phyloP scores from a whole-genome alignment of 2,113 vertebrate species.

The Syngnathus floridae region DNA sequence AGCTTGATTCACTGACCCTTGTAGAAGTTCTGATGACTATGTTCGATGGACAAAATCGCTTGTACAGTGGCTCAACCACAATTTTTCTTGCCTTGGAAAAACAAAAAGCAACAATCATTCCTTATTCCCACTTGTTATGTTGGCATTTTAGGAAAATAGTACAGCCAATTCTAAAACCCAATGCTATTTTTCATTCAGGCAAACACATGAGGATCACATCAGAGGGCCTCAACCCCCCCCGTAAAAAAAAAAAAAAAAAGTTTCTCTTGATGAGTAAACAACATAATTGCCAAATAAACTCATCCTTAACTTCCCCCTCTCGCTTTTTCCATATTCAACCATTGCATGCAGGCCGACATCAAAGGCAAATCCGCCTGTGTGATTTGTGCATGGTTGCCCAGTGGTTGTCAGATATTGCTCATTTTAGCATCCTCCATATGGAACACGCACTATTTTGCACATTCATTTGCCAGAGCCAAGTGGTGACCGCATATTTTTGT shows the following conservation, averaged over 20 bases:
- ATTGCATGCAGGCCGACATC: conserved; percentile 33
- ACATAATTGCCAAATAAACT: conserved; percentile 41
- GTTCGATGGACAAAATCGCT: background rate
- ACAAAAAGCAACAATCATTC: background rate
- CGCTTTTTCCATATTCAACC: conserved; percentile 10
- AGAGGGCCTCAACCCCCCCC: conserved; percentile 8
- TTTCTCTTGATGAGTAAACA: conserved; percentile 32
- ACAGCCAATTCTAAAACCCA: conserved; percentile 12
- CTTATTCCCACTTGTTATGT: background rate
- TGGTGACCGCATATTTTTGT: conserved; percentile 29
- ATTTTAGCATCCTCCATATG: conserved; percentile 33
- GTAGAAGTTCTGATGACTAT: background rate
- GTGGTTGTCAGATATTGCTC: conserved; percentile 29
- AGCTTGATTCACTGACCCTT: background rate
- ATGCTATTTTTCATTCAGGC: conserved; percentile 18
- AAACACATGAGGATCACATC: conserved; percentile 27
- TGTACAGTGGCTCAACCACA: no score
- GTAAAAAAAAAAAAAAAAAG: conserved; percentile 7
- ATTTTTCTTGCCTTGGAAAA: background rate
- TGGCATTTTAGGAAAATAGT: background rate
- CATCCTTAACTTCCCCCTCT: conserved; percentile 20
- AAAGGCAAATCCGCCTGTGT: conserved; percentile 30
- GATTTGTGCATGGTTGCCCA: conserved; percentile 20
- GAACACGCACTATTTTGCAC: conserved; percentile 21
- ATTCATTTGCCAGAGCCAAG: conserved; percentile 16